Conservation (phyloP, 2,888 invertebrate species). For the Drosophila mayaguana region DNA sequence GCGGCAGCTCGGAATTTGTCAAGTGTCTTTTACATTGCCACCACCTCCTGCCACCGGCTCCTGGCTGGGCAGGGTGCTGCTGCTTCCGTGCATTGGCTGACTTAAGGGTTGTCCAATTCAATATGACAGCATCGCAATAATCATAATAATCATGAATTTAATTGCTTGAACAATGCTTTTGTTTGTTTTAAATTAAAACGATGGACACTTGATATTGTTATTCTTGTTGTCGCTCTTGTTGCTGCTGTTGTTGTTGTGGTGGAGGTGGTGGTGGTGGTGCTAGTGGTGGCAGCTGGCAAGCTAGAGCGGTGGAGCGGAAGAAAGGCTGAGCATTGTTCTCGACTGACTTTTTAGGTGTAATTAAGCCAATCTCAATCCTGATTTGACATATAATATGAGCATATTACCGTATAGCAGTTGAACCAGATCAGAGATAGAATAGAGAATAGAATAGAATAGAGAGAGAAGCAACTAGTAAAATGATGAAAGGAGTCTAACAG, state of each 20-base stretch:
- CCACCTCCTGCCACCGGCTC: neutral
- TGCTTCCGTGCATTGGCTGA: constrained; percentile 1
- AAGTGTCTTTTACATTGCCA: constrained; percentile 53
- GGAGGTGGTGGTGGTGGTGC: constrained; percentile 22
- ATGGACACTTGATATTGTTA: constrained; percentile 57
- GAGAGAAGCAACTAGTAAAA: no score
- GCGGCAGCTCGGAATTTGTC: constrained; percentile 73
- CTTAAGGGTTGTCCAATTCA: constrained; percentile 24
- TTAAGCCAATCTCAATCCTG: neutral
- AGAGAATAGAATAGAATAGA: neutral
- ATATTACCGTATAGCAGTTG: neutral
- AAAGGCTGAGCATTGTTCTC: neutral
- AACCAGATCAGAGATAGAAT: no score
- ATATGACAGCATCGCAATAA: constrained; percentile 40
- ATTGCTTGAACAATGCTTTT: constrained; percentile 70
- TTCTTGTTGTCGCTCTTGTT: constrained; percentile 17
- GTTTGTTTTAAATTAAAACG: constrained; percentile 69
- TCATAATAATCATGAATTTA: constrained; percentile 65
- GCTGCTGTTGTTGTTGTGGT: constrained; percentile 15
- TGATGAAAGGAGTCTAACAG: neutral
- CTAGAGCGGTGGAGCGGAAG: neutral
- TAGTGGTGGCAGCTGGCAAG: neutral
- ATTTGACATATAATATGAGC: neutral
- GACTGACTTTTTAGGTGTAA: constrained; percentile 15
- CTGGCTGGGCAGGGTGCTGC: neutral